Evolutionary conservation across 2,113 vertebrate species (phyloP).

Genomic region (Oplegnathus fasciatus): DNA sequence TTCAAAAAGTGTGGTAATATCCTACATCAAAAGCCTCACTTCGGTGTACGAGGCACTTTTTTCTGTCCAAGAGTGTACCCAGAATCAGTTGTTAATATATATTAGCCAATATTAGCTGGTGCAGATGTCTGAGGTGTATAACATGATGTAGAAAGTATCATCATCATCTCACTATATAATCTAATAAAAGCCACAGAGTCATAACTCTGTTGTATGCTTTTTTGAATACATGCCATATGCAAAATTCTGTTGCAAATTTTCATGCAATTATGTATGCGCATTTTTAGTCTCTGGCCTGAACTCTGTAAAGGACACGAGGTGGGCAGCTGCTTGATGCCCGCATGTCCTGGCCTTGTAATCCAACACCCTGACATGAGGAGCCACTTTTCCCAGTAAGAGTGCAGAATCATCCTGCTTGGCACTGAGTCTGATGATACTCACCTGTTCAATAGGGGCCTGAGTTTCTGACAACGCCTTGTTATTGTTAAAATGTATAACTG

Average conservation of each 20-base stretch:
- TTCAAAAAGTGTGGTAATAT: background rate
- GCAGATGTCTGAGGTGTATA: background rate
- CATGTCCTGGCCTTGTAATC: background rate
- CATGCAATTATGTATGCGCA: too few species aligned
- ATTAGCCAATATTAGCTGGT: background rate
- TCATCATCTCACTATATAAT: background rate
- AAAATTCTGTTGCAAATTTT: background rate
- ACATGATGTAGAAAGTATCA: background rate
- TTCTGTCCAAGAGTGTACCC: background rate
- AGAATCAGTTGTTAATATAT: background rate
- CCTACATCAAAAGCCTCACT: background rate
- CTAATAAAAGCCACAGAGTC: background rate
- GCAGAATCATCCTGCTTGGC: background rate
- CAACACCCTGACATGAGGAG: constrained; percentile 6
- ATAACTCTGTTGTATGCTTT: background rate
- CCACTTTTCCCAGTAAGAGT: background rate
- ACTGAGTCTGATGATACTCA: accelerated
- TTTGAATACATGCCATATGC: background rate
- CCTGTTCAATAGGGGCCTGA: background rate
- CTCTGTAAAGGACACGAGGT: background rate
- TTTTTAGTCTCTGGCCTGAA: background rate
- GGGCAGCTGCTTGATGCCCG: background rate
- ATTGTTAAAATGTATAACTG: background rate
- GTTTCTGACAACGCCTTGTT: background rate
- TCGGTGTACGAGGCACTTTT: background rate